A percentile compares a stretch with the other conserved stretches of the same genome.
These are phyloP conservation scores for Diabrotica balteata DNA, from an alignment of 2,888 invertebrate genomes.

Conservation along the genomic window DNA sequence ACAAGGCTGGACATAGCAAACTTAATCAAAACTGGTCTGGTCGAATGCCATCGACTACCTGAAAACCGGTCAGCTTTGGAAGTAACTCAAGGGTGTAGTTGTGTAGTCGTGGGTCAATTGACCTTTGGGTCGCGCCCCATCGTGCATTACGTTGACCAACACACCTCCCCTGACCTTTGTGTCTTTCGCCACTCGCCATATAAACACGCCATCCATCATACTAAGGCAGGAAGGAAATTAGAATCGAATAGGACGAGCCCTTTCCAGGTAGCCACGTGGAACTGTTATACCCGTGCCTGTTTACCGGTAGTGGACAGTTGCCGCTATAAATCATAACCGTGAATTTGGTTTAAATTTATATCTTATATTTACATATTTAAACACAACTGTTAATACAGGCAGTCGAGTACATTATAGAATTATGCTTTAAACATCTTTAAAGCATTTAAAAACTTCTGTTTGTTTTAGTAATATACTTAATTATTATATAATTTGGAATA, in stretches of 20 bases:
- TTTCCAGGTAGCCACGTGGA: slow-evolving; percentile 33
- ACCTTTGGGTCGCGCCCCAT: slow-evolving; percentile 59
- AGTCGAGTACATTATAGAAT: no score
- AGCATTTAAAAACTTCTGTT: no score
- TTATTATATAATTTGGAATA: no score
- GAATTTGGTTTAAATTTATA: slow-evolving; percentile 20
- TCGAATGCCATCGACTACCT: slow-evolving; percentile 11
- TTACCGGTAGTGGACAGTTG: slow-evolving; percentile 11
- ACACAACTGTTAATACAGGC: no score
- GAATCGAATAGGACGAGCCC: slow-evolving; percentile 51
- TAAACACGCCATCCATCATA: slow-evolving; percentile 61
- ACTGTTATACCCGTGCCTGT: slow-evolving; percentile 8
- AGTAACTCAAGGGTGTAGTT: slow-evolving; percentile 37
- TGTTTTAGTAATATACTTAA: no score
- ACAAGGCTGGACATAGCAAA: slow-evolving; percentile 41
- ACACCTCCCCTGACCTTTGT: slow-evolving; percentile 62
- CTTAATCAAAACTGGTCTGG: slow-evolving; percentile 48
- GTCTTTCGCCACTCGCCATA: slow-evolving; percentile 59
- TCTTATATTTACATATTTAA: slow-evolving; percentile 13
- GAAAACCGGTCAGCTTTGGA: slow-evolving; percentile 43
- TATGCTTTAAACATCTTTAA: no score
- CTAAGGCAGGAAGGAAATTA: slow-evolving; percentile 49
- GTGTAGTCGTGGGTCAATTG: slow-evolving; percentile 57
- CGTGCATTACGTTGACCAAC: slow-evolving; percentile 59
- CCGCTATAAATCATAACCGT: slow-evolving; percentile 22